These are phyloP conservation scores for Nebria salina DNA, from an alignment of 2,888 invertebrate genomes.

Conservation along the genomic window DNA sequence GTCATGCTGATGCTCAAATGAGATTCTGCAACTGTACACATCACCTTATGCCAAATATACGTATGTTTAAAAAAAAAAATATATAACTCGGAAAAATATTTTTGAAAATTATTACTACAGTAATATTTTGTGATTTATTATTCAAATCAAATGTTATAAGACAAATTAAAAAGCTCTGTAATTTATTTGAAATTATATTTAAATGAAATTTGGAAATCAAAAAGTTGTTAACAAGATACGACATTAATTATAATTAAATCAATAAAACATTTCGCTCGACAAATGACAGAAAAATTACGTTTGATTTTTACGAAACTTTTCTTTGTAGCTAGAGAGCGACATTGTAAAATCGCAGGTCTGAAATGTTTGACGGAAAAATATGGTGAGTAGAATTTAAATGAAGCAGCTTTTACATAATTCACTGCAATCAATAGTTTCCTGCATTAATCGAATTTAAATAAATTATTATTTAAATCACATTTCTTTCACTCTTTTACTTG, in stretches of 20 bases:
- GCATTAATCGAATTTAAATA: too few species aligned
- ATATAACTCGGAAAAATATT: too few species aligned
- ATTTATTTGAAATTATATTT: too few species aligned
- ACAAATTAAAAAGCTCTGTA: too few species aligned
- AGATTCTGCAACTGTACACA: constrained; percentile 71
- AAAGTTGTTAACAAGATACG: too few species aligned
- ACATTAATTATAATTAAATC: neutral
- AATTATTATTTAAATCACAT: too few species aligned
- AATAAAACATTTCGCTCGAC: constrained; percentile 9
- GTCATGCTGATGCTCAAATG: constrained; percentile 66
- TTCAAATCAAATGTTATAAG: too few species aligned
- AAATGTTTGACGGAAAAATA: constrained; percentile 65
- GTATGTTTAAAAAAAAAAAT: constrained; percentile 58
- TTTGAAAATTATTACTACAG: too few species aligned
- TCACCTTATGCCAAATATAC: constrained; percentile 68
- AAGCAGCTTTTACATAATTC: neutral
- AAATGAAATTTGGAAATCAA: too few species aligned
- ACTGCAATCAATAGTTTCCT: neutral
- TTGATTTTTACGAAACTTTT: constrained; percentile 12
- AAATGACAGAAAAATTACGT: neutral
- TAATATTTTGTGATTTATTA: too few species aligned
- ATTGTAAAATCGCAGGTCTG: constrained; percentile 67
- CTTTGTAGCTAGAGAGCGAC: constrained; percentile 62
- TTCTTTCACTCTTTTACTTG: too few species aligned
- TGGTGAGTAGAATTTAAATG: constrained; percentile 55